These are phyloP conservation scores for Podarcis cretensis DNA, from an alignment of 2,113 vertebrate species.

Conservation along the genomic window DNA sequence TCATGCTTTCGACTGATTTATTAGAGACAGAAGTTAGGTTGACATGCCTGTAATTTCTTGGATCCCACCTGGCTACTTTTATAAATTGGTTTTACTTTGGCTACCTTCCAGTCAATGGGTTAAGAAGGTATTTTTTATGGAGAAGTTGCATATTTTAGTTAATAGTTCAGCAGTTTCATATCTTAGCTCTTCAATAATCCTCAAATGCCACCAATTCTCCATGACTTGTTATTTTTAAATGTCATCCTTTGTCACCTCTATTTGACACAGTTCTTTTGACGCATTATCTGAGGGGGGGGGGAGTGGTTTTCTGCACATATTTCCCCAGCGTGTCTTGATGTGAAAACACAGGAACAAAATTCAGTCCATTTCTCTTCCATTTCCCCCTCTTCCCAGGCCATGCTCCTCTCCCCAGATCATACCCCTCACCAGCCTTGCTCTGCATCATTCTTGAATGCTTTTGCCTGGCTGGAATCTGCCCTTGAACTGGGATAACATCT, in stretches of 20 bases:
- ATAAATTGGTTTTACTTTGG: conserved; percentile 6
- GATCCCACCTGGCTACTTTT: not conserved
- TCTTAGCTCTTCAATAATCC: conserved; percentile 8
- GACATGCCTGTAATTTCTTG: conserved; percentile 2
- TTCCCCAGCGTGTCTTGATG: not conserved
- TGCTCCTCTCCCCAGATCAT: not conserved
- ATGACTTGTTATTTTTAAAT: conserved; percentile 32
- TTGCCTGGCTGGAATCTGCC: not conserved
- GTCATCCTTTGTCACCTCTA: conserved; percentile 26
- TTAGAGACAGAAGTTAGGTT: not conserved
- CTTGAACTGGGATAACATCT: not conserved
- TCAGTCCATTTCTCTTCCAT: not conserved
- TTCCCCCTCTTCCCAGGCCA: not conserved
- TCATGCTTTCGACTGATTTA: conserved; percentile 9
- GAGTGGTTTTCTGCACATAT: not conserved
- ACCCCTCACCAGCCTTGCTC: too few species aligned
- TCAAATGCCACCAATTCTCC: conserved; percentile 10
- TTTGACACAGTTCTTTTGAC: conserved; percentile 15
- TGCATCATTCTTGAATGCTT: too few species aligned
- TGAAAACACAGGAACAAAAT: not conserved
- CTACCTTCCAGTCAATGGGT: not conserved
- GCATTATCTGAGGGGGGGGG: not conserved
- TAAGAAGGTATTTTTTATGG: not conserved
- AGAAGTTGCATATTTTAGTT: conserved; percentile 8
- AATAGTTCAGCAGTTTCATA: conserved; percentile 22